Evolutionary conservation across 2,113 vertebrate species (phyloP), one percentile per base, ranked within the genome.

Genomic region (Halcyon senegalensis): DNA sequence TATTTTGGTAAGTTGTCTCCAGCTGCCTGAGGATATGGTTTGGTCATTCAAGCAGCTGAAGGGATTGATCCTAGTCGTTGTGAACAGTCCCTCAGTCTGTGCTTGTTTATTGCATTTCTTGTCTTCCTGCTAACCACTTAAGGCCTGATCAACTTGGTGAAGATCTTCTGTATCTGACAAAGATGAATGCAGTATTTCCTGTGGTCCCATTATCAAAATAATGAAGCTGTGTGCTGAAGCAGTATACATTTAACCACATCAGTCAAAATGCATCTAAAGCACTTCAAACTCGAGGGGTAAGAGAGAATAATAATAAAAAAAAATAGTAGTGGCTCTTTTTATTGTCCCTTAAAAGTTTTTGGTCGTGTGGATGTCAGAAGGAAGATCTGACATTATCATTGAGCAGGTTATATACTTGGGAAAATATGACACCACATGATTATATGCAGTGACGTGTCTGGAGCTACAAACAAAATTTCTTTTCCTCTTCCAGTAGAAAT

Each of bases 11-110:
- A 91, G 28, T 72, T 91, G 67, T 84, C 91, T 95, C 79, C 58
- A 66, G 92, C 50, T 93, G 87, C 92, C 96, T 93, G 83, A 91
- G 87, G 95, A 79, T 66, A 89, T 56, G 43, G 50, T 68, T 95
- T 97, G 92, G 97, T 97, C 87, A 89, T 75, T 97, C 79, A 89
- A 73, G 86, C 60, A 89, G n/a, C 56, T 94, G 77, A 94, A 97
- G 48, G 67, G 73, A 95, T 96, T 98, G 86, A 95, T 94, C 56
- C 68, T 51, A 75, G 69, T 84, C 84, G 78, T 83, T 85, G 85
- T 67, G 93, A 94, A 76, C 87, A 95, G 66, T 91, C 53, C 75
- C 44, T 95, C 96, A 94, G 41, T 89, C 93, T 93, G 68, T 95
- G 81, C 64, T 95, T 93, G 60, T 89, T 97, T 96, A 81, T 96